Percentiles rank a stretch among this genome's conserved stretches.
Evolutionary conservation across 2,888 invertebrate genomes (phyloP).

Genomic region (Epinotia nisella): DNA sequence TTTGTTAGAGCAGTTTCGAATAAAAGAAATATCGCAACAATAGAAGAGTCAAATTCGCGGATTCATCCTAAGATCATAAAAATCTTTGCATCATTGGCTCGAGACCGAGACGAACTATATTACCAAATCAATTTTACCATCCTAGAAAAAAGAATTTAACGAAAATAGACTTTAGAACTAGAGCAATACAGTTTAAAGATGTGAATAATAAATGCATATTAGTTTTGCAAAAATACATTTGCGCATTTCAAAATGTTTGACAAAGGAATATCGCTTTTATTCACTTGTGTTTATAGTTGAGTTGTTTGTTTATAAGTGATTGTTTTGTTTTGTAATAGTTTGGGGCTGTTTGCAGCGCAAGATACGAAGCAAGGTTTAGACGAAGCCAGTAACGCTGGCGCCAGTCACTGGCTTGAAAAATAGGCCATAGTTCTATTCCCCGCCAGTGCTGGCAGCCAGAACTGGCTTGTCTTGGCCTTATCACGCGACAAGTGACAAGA

Average conservation of each 20-base stretch:
- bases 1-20: not conserved
- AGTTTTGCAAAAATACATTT: not conserved
- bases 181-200: not conserved
- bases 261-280: not conserved
- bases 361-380: no score
- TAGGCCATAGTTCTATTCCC: no score
- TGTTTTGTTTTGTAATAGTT: constrained; percentile 4
- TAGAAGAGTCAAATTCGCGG: constrained; percentile 22
- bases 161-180: not conserved
- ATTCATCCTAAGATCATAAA: constrained; percentile 33
- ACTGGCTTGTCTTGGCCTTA: no score
- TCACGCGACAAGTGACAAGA: no score
- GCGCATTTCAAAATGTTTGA: not conserved
- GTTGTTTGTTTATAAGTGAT: not conserved
- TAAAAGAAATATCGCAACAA: constrained; percentile 34
- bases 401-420: no score
- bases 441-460: no score
- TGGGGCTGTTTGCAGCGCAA: not conserved
- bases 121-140: not conserved
- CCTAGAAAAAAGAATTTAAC: not conserved
- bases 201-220: not conserved
- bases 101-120: constrained; percentile 16
- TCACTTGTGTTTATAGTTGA: not conserved
- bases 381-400: no score
- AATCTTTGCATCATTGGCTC: constrained; percentile 32